Evolutionary conservation across 2,113 vertebrate genomes (phyloP).

Genomic region (Labeo rohita): DNA sequence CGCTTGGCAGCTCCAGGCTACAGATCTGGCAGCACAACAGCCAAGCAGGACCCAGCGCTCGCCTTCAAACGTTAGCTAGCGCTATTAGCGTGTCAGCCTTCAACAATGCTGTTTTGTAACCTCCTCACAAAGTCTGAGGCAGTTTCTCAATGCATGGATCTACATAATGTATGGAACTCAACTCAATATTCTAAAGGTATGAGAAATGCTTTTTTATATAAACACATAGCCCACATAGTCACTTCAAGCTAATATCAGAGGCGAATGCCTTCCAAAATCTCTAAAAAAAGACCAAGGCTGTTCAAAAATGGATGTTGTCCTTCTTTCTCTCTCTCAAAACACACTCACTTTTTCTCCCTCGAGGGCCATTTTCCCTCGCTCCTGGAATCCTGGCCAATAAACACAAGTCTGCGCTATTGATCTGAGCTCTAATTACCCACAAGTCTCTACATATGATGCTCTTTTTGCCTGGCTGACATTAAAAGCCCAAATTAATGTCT

Average conservation of each 20-base stretch:
- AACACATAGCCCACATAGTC: not conserved
- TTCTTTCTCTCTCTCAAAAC: slow-evolving; percentile 19
- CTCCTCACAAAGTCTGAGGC: slow-evolving; percentile 6
- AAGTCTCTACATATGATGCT: slow-evolving; percentile 55
- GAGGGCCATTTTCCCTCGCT: slow-evolving; percentile 21
- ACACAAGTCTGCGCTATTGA: slow-evolving; percentile 62
- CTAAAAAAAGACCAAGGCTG: not conserved
- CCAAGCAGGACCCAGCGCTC: not conserved
- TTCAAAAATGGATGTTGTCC: slow-evolving; percentile 13
- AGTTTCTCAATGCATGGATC: not conserved
- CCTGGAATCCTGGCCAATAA: slow-evolving; percentile 53
- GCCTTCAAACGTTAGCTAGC: not conserved
- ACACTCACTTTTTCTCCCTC: not conserved
- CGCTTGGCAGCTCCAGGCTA: slow-evolving; percentile 20
- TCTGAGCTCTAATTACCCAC: slow-evolving; percentile 70
- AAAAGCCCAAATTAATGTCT: slow-evolving; percentile 65
- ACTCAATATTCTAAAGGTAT: not conserved
- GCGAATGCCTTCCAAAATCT: not conserved
- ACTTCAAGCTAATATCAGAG: slow-evolving; percentile 9
- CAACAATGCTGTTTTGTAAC: slow-evolving; percentile 13
- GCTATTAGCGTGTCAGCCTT: not conserved
- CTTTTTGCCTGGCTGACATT: slow-evolving; percentile 60
- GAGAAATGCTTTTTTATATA: not conserved
- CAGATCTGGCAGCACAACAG: slow-evolving; percentile 28
- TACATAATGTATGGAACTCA: not conserved